phyloP scores from a whole-genome alignment of 2,797 vertebrate species.

The Xerus rutilus region DNA sequence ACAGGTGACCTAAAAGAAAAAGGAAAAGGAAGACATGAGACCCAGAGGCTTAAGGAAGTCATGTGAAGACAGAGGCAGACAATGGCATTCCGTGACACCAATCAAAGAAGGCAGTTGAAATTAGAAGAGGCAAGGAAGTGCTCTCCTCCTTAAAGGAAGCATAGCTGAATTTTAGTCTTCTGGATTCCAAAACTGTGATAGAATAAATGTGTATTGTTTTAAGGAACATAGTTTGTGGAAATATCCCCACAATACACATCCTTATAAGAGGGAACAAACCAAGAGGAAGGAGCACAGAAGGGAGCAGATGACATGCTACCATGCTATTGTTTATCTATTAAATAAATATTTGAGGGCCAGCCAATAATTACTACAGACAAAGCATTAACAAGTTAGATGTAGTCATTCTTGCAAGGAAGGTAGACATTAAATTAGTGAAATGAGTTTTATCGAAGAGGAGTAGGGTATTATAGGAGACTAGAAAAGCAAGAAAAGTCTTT shows the following conservation, averaged over 20 bases:
- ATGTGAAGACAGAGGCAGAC: neutral
- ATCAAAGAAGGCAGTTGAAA: neutral
- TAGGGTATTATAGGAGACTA: neutral
- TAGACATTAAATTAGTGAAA: neutral
- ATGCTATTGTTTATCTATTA: neutral
- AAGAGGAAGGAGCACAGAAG: neutral
- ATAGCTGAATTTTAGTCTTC: neutral
- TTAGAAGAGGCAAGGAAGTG: neutral
- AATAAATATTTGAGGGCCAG: neutral
- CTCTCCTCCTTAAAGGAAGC: neutral
- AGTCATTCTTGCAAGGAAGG: neutral
- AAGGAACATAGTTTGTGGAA: neutral
- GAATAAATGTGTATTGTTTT: neutral
- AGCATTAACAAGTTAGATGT: neutral
- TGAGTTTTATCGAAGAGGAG: neutral
- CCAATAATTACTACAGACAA: neutral
- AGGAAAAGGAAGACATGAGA: neutral
- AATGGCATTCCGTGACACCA: neutral
- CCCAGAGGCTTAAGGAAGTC: neutral
- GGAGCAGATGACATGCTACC: neutral
- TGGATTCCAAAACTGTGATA: neutral
- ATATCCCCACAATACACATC: neutral
- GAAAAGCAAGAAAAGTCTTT: neutral
- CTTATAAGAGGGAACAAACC: neutral
- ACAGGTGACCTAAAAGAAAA: neutral